A percentile compares a stretch with the other conserved stretches of the same genome.
These are phyloP conservation scores for Notechis scutatus DNA, from an alignment of 2,113 vertebrate species.

Conservation along the genomic window DNA sequence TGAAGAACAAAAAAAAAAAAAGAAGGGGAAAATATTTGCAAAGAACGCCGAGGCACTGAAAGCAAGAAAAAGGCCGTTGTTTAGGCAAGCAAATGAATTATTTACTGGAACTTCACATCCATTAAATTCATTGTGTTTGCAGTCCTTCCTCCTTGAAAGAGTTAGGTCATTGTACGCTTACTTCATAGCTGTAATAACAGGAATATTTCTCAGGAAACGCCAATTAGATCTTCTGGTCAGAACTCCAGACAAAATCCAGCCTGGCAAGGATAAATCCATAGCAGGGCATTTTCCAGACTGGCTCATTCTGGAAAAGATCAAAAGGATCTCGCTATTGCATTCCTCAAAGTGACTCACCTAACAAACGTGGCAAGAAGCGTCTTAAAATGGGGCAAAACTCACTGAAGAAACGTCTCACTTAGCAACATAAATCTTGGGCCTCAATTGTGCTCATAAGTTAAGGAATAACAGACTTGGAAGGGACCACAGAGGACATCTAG, in stretches of 20 bases:
- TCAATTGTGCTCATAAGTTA: no score
- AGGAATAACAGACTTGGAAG: no score
- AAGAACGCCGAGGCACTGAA: slow-evolving; percentile 49
- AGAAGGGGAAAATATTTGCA: slow-evolving; percentile 8
- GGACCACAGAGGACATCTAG: no score
- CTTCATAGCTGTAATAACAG: not conserved
- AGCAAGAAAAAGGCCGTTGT: slow-evolving; percentile 43
- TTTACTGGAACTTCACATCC: slow-evolving; percentile 44
- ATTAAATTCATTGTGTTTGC: slow-evolving; percentile 38
- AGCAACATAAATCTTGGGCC: no score
- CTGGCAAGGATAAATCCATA: not conserved
- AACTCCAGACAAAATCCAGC: not conserved
- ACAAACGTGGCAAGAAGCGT: no score
- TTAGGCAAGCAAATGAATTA: slow-evolving; percentile 46
- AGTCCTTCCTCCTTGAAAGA: slow-evolving; percentile 6
- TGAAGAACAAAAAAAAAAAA: slow-evolving; percentile 40
- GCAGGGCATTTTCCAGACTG: not conserved
- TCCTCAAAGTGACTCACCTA: not conserved
- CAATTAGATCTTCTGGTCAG: not conserved
- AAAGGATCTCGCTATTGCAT: not conserved
- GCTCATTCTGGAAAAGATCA: not conserved
- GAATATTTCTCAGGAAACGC: not conserved
- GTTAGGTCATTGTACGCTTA: slow-evolving; percentile 46
- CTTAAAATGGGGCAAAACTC: no score
- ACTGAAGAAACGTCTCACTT: no score